These are phyloP conservation scores for Calephelis nemesis DNA, from an alignment of 1,140 invertebrate genomes.

Conservation along the genomic window DNA sequence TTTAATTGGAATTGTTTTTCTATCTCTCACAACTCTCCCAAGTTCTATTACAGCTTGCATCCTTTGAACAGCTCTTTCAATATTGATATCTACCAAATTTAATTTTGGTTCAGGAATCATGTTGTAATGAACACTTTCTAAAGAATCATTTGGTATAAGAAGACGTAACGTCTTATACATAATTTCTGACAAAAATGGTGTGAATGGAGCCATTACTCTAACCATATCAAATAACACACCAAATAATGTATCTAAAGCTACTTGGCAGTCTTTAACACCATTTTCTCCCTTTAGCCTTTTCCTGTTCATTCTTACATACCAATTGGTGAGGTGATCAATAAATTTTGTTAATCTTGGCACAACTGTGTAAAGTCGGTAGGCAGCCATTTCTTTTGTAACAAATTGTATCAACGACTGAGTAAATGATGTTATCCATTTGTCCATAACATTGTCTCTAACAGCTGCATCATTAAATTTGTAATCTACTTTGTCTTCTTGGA, in stretches of 20 bases:
- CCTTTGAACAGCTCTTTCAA: constrained; percentile 92
- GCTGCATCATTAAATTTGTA: constrained; percentile 84
- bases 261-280: constrained; percentile 87
- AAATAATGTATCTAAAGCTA: constrained; percentile 93
- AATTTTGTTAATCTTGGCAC: constrained; percentile 96
- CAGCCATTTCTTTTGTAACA: constrained; percentile 95
- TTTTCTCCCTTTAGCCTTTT: constrained; percentile 94
- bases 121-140: constrained; percentile 92
- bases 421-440: constrained; percentile 98
- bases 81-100: constrained; percentile 89
- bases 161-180: constrained; percentile 94
- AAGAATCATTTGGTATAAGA: constrained; percentile 69
- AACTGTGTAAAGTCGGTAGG: constrained; percentile 97
- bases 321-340: constrained; percentile 98
- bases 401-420: constrained; percentile 95
- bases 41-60: constrained; percentile 98
- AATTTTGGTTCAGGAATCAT: constrained; percentile 89
- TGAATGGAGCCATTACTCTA: constrained; percentile 97
- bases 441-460: constrained; percentile 92
- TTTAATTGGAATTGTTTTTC: constrained; percentile 96
- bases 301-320: constrained; percentile 98
- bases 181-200: constrained; percentile 97
- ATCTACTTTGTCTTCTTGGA: constrained; percentile 83
- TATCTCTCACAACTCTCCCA: constrained; percentile 94
- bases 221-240: constrained; percentile 94